Percentiles rank a stretch among this genome's conserved stretches.
Conservation (phyloP, 2,113 vertebrate genomes). For the Poecile atricapillus region DNA sequence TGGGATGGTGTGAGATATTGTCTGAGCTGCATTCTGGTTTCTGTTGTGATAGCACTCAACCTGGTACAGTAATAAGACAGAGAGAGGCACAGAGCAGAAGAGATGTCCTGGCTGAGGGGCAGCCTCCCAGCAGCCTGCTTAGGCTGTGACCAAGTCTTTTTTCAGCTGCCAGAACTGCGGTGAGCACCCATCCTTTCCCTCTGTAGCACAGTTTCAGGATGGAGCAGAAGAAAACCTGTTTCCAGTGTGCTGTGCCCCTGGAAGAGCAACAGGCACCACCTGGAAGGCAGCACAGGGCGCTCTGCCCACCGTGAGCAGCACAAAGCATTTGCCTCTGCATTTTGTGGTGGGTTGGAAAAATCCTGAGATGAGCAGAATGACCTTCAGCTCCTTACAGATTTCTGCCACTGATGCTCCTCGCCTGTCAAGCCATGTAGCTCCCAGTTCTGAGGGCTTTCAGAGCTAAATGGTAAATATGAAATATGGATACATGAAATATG, state of each 20-base stretch:
- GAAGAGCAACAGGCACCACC: background rate
- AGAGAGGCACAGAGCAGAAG: background rate
- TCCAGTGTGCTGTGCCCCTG: background rate
- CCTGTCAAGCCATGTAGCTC: background rate
- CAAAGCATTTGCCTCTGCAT: background rate
- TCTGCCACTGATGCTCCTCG: background rate
- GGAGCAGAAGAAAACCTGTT: background rate
- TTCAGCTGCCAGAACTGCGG: background rate
- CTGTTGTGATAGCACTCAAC: background rate
- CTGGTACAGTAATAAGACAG: background rate
- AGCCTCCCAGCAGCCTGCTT: background rate
- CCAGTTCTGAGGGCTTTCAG: background rate
- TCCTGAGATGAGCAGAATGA: accelerated
- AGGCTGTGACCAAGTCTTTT: background rate
- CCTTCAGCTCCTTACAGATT: background rate
- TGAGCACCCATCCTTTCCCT: accelerated
- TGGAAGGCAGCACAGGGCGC: accelerated
- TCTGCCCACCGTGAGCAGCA: accelerated
- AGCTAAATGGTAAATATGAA: background rate
- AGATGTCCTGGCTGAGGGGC: accelerated
- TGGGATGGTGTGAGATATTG: background rate
- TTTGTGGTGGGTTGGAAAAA: background rate
- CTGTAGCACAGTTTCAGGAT: accelerated
- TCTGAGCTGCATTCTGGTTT: background rate
- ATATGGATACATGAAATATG: background rate